A percentile compares a stretch with the other conserved stretches of the same genome.
These are phyloP conservation scores for Pristionchus arcanus DNA, from an alignment of 2,888 invertebrate species.

Conservation along the genomic window DNA sequence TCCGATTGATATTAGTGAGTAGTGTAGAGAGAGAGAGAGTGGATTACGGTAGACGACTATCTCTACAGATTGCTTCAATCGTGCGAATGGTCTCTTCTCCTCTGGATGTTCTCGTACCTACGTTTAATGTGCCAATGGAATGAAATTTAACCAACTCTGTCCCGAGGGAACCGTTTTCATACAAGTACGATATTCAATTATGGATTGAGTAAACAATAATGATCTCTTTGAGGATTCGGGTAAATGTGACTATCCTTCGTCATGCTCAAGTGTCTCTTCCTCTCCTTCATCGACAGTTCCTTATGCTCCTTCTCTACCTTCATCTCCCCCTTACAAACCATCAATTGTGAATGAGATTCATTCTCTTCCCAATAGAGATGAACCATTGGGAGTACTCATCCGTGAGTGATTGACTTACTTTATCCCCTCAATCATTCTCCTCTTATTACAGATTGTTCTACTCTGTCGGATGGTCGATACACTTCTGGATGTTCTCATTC, in stretches of 20 bases:
- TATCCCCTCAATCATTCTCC: neutral
- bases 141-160: neutral
- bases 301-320: neutral
- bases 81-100: constrained; percentile 43
- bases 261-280: neutral
- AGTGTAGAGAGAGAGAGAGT: too few species aligned
- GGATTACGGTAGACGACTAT: neutral
- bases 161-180: constrained; percentile 38
- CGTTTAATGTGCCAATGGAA: constrained; percentile 47
- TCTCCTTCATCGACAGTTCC: neutral
- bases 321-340: neutral
- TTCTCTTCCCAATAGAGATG: neutral
- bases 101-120: constrained; percentile 32
- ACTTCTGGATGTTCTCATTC: constrained; percentile 39
- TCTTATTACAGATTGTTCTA: constrained; percentile 23
- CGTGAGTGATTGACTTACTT: neutral
- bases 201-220: neutral
- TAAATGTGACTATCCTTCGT: neutral
- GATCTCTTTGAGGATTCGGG: neutral
- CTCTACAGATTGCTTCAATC: constrained; percentile 42
- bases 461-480: constrained; percentile 38
- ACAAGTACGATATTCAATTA: constrained; percentile 9
- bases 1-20: neutral
- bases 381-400: neutral
- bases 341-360: neutral